Base-by-base conservation (phyloP, 2,113 vertebrate genomes). In the Passer domesticus region DNA sequence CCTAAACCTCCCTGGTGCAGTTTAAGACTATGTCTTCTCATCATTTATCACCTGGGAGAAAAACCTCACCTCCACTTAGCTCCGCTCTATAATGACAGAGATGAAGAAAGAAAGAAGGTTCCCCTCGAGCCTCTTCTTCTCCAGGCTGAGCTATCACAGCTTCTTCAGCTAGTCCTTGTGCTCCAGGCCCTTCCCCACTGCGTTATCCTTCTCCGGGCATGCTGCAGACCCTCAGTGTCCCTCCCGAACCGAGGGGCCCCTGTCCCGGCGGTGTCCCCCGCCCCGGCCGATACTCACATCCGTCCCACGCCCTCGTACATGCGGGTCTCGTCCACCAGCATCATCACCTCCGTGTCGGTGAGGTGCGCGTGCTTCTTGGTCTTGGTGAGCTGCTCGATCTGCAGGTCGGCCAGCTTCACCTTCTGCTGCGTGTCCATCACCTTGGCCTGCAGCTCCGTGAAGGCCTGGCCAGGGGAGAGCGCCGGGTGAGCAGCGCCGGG, bases 371-470 rank as follows among this genome's bases (percentile, higher is more conserved):
- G 99, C 83, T 99, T 99, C 98, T 99, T 99, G 8, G 99, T 98
- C 41, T 99, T 98, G 87, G 96, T 99, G 79, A 99, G 98, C 96
- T 99, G 99, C 66, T 99, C 99, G 87, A 99, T 99, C 97, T 99
- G 99, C 90, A 99, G 97, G 89, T 99, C 99, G 6, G 99, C 99
- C 78, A 99, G 91, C 91, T 99, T 99, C 92, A 98, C 99, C 92
- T 99, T 99, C 97, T 99, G 99, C 92, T 99, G 99, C 1, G 99
- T 99, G 97, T 99, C 99, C 39, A 99, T 98, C 97, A 99, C 99
- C 97, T 99, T 99, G 85, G 98, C 98, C 97, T 99, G 99, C 96
- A 99, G 98, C 94, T 99, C 99, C 5, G 98, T 98, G 97, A 99
- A 99, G 4, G 99, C 99, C 99, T 99, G 59, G 11, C 73, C 43